Evolutionary conservation across 2,113 vertebrate genomes (phyloP).

Genomic region (Anguilla japonica): DNA sequence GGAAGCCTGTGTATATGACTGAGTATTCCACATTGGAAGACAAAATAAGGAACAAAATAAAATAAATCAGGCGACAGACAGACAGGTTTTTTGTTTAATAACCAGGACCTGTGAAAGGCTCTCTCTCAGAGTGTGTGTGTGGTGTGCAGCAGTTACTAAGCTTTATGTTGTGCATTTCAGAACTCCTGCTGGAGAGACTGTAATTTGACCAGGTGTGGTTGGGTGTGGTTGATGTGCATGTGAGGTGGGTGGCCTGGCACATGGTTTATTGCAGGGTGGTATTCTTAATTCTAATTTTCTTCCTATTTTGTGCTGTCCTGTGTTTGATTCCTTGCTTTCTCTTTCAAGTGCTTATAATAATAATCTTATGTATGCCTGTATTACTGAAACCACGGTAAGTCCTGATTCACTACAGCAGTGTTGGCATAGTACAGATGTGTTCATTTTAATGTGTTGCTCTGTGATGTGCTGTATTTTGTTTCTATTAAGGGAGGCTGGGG

Average conservation of each 20-base stretch:
- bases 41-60: no score
- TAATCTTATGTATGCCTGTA: background rate
- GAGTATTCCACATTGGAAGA: no score
- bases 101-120: background rate
- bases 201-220: background rate
- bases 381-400: background rate
- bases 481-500: no score
- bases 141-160: background rate
- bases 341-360: background rate
- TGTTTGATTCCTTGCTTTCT: background rate
- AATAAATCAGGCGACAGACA: background rate
- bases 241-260: background rate
- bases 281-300: background rate
- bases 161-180: background rate
- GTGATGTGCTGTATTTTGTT: no score
- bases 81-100: background rate
- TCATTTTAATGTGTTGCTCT: background rate
- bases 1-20: no score
- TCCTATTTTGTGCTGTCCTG: background rate
- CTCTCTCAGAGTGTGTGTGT: background rate
- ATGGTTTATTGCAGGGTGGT: background rate
- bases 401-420: background rate
- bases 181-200: background rate
- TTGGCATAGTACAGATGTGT: background rate
- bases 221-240: background rate